Conservation (phyloP, 2,797 vertebrate species). For the Loris lydekkerianus region DNA sequence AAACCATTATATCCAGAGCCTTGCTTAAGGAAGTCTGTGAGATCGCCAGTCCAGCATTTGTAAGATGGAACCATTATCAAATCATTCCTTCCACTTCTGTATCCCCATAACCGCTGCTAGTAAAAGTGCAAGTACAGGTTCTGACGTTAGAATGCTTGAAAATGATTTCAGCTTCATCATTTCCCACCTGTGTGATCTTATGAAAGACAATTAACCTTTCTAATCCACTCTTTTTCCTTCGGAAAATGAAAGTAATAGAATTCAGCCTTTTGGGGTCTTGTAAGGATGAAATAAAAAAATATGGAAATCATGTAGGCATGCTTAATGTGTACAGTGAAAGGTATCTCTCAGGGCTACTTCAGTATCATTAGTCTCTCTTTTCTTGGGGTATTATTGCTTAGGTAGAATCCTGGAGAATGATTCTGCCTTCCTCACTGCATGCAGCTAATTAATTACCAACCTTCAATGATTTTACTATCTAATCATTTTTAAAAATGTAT, state of each 20-base stretch:
- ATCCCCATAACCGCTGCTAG: background rate
- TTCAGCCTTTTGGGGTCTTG: background rate
- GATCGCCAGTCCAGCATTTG: background rate
- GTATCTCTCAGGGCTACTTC: background rate
- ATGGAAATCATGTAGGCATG: background rate
- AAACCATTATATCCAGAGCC: background rate
- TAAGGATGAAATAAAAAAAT: background rate
- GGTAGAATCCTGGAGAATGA: background rate
- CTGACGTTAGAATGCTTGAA: background rate
- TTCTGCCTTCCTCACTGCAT: background rate
- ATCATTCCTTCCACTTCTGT: background rate
- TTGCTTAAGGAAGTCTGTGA: background rate
- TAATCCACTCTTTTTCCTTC: background rate
- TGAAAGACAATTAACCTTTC: background rate
- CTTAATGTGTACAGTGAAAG: background rate
- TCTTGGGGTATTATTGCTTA: background rate
- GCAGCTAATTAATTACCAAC: background rate
- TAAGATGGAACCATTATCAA: background rate
- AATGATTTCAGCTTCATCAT: background rate
- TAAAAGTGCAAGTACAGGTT: background rate
- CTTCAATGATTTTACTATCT: background rate
- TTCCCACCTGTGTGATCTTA: background rate
- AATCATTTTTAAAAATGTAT: background rate
- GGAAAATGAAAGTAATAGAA: constrained; percentile 17
- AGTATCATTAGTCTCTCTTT: background rate